A percentile compares a stretch with the other conserved stretches of the same genome.
phyloP scores from a whole-genome alignment of 2,113 vertebrate genomes.

The Ursus arctos region DNA sequence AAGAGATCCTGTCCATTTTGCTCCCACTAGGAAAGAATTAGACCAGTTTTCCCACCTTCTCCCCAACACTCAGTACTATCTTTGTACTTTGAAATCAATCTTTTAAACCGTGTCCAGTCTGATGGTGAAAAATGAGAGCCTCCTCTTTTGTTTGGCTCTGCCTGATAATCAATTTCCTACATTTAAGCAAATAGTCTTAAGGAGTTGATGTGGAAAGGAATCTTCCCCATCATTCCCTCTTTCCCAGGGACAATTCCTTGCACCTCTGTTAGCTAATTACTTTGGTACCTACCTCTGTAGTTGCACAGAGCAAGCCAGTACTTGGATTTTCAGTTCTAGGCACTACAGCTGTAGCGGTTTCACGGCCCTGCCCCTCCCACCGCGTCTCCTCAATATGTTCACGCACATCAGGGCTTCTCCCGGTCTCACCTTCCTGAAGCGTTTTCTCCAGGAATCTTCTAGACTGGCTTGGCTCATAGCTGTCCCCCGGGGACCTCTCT shows the following conservation, averaged over 20 bases:
- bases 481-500: not conserved
- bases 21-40: not conserved
- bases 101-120: not conserved
- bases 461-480: not conserved
- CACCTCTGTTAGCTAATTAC: not conserved
- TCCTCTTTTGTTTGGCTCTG: not conserved
- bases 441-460: not conserved
- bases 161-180: not conserved
- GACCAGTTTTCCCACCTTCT: not conserved
- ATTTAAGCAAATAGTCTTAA: too few species aligned
- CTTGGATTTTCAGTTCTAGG: not conserved
- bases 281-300: not conserved
- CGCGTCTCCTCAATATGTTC: not conserved
- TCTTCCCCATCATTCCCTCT: fast-evolving
- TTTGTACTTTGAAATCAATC: not conserved
- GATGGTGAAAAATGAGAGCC: not conserved
- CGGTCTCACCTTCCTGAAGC: not conserved
- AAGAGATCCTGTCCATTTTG: not conserved
- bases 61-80: not conserved
- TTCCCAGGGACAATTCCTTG: not conserved
- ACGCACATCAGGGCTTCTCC: too few species aligned
- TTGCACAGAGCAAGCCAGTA: not conserved
- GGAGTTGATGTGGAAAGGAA: not conserved
- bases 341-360: not conserved
- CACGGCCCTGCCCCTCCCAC: not conserved